Evolutionary conservation across 2,888 invertebrate genomes (phyloP).

Genomic region (Loripinus fragilis): DNA sequence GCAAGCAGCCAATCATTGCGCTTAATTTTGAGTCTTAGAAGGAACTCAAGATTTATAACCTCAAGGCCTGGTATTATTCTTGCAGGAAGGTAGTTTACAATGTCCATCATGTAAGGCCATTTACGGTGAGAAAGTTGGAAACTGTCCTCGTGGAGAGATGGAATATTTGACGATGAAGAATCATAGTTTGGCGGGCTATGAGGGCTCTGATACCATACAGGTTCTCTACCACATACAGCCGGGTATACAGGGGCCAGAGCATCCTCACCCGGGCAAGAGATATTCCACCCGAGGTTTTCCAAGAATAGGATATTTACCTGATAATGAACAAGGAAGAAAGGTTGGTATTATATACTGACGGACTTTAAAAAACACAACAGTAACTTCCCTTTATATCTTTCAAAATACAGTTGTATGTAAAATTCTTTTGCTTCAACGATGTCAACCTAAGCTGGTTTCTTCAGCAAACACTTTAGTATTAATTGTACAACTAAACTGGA

Average conservation of each 20-base stretch:
- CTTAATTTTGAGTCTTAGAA: too few species aligned
- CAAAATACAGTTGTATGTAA: too few species aligned
- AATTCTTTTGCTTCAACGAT: too few species aligned
- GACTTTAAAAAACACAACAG: too few species aligned
- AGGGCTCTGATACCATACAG: conserved; percentile 89
- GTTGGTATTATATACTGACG: too few species aligned
- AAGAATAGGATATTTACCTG: conserved; percentile 88
- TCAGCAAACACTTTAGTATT: too few species aligned
- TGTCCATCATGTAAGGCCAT: conserved; percentile 94
- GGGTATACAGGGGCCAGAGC: conserved; percentile 85
- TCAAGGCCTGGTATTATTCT: too few species aligned
- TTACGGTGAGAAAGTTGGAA: conserved; percentile 91
- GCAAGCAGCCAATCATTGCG: too few species aligned
- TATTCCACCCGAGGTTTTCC: conserved; percentile 86
- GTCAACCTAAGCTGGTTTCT: too few species aligned
- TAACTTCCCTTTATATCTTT: too few species aligned
- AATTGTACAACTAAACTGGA: too few species aligned
- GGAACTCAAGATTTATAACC: too few species aligned
- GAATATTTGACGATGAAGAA: conserved; percentile 73
- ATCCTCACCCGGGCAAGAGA: conserved; percentile 80
- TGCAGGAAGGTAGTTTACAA: conserved; percentile 89
- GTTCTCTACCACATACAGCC: conserved; percentile 94
- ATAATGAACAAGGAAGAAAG: conserved; percentile 91
- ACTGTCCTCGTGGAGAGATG: conserved; percentile 87
- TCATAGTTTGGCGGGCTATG: conserved; percentile 87